Evolutionary conservation across 2,797 vertebrate species (phyloP), one percentile per base, ranked within the genome.

Genomic region (Fundulus diaphanus): DNA sequence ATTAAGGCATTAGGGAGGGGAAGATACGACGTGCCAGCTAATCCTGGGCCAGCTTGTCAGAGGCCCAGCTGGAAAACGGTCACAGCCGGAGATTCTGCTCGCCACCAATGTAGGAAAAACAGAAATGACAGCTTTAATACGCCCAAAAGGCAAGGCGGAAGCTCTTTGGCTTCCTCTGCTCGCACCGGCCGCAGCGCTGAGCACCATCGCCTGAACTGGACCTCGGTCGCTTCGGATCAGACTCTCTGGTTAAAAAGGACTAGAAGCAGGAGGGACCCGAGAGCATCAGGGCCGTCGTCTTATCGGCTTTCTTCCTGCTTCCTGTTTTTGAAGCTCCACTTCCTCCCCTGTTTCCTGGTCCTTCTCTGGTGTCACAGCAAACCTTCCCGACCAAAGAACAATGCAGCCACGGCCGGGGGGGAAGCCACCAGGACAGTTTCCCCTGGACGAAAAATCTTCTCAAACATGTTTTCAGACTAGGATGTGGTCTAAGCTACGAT

Each of bases 1-100:
- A 95, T 97, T 95, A 93, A 94, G 91, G 90, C 92, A 93, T 91
- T 94, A 96, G 91, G 78, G 91, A 91, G 75, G 92, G 95, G 87
- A 92, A 95, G 93, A 93, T 92, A 90, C 89, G 78, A 73, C 76
- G 22, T 90, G 91, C 92, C 85, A 67, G 66, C 92, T 96, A 93
- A 94, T 95, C 93, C 93, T 70, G 70, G 76, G 73, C 86, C 77
- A 73, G 87, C 81, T 83, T 87, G 87, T 88, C 89, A 88, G 77
- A 22, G 70, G 74, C 73, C 88, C 91, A 92, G 91, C 90, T 92
- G 92, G 87, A 92, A 78, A 63, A 82, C 73, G 73, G 78, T 87
- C 83, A 88, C 84, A 89, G 85, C 90, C 83, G 83, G 24, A 86
- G 70, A 88, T 85, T 86, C 42, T 48, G 78, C 68, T 70, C 56